These are phyloP conservation scores for Caenorhabditis sp. DNA, from an alignment of 2,888 invertebrate species.

Conservation along the genomic window DNA sequence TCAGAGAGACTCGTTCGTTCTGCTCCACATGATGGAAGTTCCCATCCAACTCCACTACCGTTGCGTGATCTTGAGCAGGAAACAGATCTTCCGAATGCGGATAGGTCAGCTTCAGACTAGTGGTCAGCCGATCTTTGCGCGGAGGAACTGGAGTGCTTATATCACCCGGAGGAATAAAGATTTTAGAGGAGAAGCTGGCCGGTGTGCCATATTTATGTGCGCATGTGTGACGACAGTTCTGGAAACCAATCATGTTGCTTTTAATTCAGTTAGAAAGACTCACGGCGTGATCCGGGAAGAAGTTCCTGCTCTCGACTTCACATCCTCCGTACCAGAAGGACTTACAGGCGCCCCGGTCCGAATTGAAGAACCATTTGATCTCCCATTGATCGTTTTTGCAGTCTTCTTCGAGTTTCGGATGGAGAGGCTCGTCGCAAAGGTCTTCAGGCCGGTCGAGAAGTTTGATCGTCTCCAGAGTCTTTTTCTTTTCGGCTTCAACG, in stretches of 20 bases:
- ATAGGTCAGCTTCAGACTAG: constrained; percentile 41
- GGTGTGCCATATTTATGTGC: constrained; percentile 51
- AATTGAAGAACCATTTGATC: constrained; percentile 62
- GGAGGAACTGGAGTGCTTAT: constrained; percentile 29
- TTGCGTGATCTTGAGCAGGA: constrained; percentile 14
- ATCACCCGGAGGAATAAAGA: constrained; percentile 44
- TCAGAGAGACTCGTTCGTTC: background rate
- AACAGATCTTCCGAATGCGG: constrained; percentile 52
- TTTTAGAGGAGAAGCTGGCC: constrained; percentile 23
- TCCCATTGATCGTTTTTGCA: constrained; percentile 68
- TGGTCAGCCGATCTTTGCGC: constrained; percentile 36
- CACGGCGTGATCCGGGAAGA: constrained; percentile 63
- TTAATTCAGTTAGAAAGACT: background rate
- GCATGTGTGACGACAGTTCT: constrained; percentile 52
- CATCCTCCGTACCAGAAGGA: constrained; percentile 78
- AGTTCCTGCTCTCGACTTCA: constrained; percentile 60
- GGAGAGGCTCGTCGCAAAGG: constrained; percentile 62
- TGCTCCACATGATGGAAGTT: constrained; percentile 16
- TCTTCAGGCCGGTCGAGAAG: constrained; percentile 56
- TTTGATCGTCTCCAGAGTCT: constrained; percentile 46
- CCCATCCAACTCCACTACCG: constrained; percentile 33
- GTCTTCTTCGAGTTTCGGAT: constrained; percentile 68
- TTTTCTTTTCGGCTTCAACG: constrained; percentile 48
- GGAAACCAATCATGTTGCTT: too few relatives aligned
- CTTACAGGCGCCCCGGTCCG: constrained; percentile 65